Evolutionary conservation across 2,797 vertebrate genomes (phyloP).

Genomic region (Acanthurus leucopareius): DNA sequence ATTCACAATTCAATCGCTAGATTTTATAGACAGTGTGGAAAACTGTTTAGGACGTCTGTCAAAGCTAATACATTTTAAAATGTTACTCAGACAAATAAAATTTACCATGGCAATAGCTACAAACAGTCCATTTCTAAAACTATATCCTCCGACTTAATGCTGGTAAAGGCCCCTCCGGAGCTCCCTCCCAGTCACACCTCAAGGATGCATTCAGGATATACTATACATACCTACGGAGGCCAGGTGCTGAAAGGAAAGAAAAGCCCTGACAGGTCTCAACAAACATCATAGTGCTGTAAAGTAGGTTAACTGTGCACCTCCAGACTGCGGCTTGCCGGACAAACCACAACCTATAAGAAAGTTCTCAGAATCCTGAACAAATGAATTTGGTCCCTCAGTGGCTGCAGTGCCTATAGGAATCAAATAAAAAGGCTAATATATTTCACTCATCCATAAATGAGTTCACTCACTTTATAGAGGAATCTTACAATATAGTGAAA

Average conservation of each 20-base stretch:
- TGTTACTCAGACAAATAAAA: constrained; percentile 33
- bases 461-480: constrained; percentile 7
- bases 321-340: constrained; percentile 32
- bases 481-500: constrained; percentile 21
- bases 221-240: constrained; percentile 70
- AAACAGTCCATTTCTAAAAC: constrained; percentile 9
- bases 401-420: constrained; percentile 3
- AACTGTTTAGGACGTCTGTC: constrained; percentile 35
- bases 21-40: constrained; percentile 29
- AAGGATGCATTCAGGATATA: constrained; percentile 49
- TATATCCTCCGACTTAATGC: constrained; percentile 14
- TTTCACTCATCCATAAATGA: constrained; percentile 48
- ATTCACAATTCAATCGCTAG: constrained; percentile 39
- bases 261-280: constrained; percentile 75
- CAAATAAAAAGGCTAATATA: constrained; percentile 21
- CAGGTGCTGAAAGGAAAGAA: constrained; percentile 77
- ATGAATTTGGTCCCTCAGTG: constrained; percentile 5
- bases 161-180: constrained; percentile 28
- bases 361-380: constrained; percentile 12
- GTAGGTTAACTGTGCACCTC: constrained; percentile 49
- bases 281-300: constrained; percentile 69
- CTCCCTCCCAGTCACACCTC: constrained; percentile 32
- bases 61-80: constrained; percentile 25
- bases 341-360: constrained; percentile 26
- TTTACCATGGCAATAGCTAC: constrained; percentile 16